Base-by-base conservation (phyloP, 2,113 vertebrate genomes). In the Cynocephalus volans region DNA sequence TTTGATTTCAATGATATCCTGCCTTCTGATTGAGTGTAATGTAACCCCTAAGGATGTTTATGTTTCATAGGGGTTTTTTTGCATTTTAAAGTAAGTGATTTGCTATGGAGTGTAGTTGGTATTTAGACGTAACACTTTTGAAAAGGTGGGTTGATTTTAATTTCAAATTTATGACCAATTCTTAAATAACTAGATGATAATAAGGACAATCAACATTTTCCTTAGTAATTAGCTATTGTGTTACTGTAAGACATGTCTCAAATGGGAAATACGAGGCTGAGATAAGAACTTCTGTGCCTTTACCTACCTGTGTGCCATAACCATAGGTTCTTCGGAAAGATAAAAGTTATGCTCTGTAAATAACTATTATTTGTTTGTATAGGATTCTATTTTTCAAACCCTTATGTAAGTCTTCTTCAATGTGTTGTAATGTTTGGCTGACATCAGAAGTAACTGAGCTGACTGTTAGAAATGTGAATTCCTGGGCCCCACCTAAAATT, bases 41-140 rank as follows among this genome's bases (percentile, higher is more conserved):
- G 10, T 65, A 77, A 60, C 7, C 28, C 15, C 8, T 9, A 56
- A 15, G 10, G 65, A 75, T 36, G 3, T 52, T 41, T 84, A 1
- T 3, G 3, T 73, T 15, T 41, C 24, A 41, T 67, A 56, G 14
- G n/a, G 10, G n/a, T n/a, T 73, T 88, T 76, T 5, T 48, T 85
- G 45, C 92, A 13, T 5, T 85, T 95, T 85, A 73, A 82, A 85
- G 36, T 84, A 73, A 93, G 45, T 45, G 33, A 36, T 95, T 76
- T 89, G 31, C 28, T 82, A 70, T 72, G 10, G 24, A 58, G 11
- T 95, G 14, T 48, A 89, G 79, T 28, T 97, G 75, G 3, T 93
- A 67, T 93, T 95, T 85, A 92, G 77, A 96, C 95, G 70, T 92
- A 45, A 2, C 17, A 94, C n/a, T 28, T 75, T 88, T 52, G 48